These are phyloP conservation scores for Didymodactylos carnosus DNA, from an alignment of 2,888 invertebrate species.

Conservation along the genomic window DNA sequence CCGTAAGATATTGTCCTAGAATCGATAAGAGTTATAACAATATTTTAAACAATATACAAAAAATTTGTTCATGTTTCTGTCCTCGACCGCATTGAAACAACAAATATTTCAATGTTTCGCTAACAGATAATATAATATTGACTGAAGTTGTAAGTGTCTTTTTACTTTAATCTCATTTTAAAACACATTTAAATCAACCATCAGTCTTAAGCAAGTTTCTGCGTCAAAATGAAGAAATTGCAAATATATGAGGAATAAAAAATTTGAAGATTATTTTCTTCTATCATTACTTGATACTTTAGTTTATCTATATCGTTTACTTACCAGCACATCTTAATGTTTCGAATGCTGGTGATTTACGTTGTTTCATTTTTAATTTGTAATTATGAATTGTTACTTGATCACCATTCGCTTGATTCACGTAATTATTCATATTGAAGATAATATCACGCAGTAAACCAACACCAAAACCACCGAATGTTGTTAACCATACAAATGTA, in stretches of 20 bases:
- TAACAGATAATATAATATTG: neutral
- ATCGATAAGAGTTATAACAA: neutral
- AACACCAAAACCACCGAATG: slow-evolving; percentile 57
- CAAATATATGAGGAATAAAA: too few relatives aligned
- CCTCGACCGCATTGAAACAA: neutral
- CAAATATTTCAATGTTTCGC: neutral
- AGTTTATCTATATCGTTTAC: neutral
- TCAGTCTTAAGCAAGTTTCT: too few relatives aligned
- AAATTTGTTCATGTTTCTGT: neutral
- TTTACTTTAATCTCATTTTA: too few relatives aligned
- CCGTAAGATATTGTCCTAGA: neutral
- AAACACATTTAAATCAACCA: too few relatives aligned
- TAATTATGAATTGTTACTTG: neutral
- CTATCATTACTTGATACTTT: too few relatives aligned
- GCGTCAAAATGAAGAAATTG: too few relatives aligned
- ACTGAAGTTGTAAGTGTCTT: too few relatives aligned
- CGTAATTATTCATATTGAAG: slow-evolving; percentile 62
- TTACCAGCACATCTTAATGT: neutral
- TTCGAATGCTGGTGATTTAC: neutral
- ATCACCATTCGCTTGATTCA: slow-evolving; percentile 44
- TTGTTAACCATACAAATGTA: slow-evolving; percentile 70
- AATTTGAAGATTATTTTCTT: too few relatives aligned
- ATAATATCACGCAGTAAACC: slow-evolving; percentile 64
- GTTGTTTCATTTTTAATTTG: neutral
- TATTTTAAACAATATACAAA: neutral